Evolutionary conservation across 1,140 invertebrate genomes (phyloP).

Genomic region (Drosophila asahinai): DNA sequence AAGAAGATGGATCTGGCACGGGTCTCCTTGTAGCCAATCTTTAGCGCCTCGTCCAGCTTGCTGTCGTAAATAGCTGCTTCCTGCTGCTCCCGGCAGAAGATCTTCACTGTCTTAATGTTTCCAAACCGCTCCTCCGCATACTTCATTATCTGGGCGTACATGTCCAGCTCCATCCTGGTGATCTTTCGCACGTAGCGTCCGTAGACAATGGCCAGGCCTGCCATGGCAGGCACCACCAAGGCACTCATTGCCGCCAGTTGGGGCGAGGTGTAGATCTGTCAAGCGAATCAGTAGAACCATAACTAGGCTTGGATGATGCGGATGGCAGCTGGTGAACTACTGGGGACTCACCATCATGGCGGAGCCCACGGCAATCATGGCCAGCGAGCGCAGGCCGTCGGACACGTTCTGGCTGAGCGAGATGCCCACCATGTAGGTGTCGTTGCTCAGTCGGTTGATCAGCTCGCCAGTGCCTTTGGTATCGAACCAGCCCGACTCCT

Average conservation of each 20-base stretch:
- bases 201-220: constrained; percentile 94
- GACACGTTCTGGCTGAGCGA: constrained; percentile 97
- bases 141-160: constrained; percentile 93
- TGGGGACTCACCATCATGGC: constrained; percentile 94
- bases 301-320: not conserved
- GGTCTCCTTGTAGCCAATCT: constrained; percentile 94
- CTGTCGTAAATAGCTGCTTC: constrained; percentile 90
- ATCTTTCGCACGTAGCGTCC: constrained; percentile 95
- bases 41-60: constrained; percentile 91
- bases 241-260: constrained; percentile 94
- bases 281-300: not conserved
- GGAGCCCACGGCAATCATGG: constrained; percentile 94
- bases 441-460: constrained; percentile 95
- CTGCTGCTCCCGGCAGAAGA: constrained; percentile 93
- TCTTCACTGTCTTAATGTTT: constrained; percentile 97
- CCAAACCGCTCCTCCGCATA: constrained; percentile 96
- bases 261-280: constrained; percentile 95
- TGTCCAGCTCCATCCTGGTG: constrained; percentile 93
- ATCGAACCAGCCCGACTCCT: constrained; percentile 98
- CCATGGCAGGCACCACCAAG: constrained; percentile 95
- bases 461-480: constrained; percentile 97
- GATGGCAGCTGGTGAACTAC: not conserved
- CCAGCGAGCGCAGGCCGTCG: constrained; percentile 94
- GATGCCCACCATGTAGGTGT: constrained; percentile 96
- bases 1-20: constrained; percentile 95